Base-by-base conservation (phyloP, 2,888 invertebrate genomes). In the Macrophya annulata region DNA sequence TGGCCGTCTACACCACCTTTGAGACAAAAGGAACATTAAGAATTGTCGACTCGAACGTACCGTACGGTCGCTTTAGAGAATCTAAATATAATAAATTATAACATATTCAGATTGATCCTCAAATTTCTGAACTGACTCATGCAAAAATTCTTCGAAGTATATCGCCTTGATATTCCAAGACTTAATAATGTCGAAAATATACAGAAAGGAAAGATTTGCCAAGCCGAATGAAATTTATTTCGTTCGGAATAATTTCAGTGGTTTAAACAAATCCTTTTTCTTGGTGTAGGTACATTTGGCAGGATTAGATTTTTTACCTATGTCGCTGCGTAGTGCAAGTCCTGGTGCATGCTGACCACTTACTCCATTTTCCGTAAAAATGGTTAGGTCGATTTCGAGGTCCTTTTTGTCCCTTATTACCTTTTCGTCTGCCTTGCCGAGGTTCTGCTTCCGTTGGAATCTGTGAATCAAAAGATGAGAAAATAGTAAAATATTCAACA, bases 271-370 rank as follows among this genome's bases (percentile, higher is more conserved):
- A 48, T 8, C 48, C 10, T 31, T 48, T 48, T 48, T 48, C 62
- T 62, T 3, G 31, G 31, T 31, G 25, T 62, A 62, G 77, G 45
- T 59, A 25, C 76, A 84, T 85, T n/a, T 84, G 31, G 8, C 5
- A 12, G 71, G 37, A 37, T 51, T 12, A 31, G 15, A 68, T 17
- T 74, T 89, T 91, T 90, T 92, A 96, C 97, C 96, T 96, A 91
- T 95, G 95, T 88, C 99, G 95, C 59, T 96, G 95, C 2, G 98
- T 98, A 25, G 96, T 96, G 92, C 99, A 99, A 88, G 96, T 95
- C 86, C 95, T 94, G 0, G 97, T 96, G 91, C 98, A 99, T 15
- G 96, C 94, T 0, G 96, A 96, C 98, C 98, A 99, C 48, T 96
- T 94, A 62, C 96, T 96, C 98, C 98, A 99, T 88, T 95, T 95